phyloP scores from a whole-genome alignment of 2,888 invertebrate genomes.

The Caenorhabditis sulstoni region DNA sequence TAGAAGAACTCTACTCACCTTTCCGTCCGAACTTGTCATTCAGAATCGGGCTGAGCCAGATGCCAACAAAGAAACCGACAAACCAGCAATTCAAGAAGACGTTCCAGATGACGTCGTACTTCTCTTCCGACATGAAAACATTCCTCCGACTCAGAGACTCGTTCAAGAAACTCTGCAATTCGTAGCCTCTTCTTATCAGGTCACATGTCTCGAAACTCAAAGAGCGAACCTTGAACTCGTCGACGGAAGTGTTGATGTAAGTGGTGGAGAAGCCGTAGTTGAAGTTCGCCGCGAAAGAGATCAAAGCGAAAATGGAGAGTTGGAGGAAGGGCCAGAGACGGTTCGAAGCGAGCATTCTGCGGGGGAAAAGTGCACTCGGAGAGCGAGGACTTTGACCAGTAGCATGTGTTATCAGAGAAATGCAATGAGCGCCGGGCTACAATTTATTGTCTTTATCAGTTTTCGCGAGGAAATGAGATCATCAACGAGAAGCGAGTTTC shows the following conservation, averaged over 20 bases:
- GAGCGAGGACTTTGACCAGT: conserved; percentile 30
- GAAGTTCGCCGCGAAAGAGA: conserved; percentile 71
- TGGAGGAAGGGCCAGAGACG: conserved; percentile 33
- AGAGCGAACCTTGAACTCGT: conserved; percentile 66
- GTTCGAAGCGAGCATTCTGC: not conserved
- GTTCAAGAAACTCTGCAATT: conserved; percentile 58
- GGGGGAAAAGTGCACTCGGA: conserved; percentile 1
- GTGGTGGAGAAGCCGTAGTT: conserved; percentile 74
- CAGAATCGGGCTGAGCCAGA: conserved; percentile 72
- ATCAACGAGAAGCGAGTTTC: not conserved
- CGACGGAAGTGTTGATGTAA: conserved; percentile 74
- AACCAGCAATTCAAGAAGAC: conserved; percentile 75
- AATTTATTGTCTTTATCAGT: conserved; percentile 8
- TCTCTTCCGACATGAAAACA: conserved; percentile 57
- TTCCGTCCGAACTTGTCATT: conserved; percentile 74
- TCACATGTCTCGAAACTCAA: too few species aligned
- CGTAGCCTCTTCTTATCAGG: not conserved
- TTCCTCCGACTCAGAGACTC: conserved; percentile 49
- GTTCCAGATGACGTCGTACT: conserved; percentile 71
- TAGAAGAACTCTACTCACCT: conserved; percentile 40
- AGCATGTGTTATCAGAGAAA: conserved; percentile 13
- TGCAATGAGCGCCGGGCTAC: conserved; percentile 14
- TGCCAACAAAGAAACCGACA: conserved; percentile 73
- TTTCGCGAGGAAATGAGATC: not conserved
- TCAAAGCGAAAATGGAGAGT: conserved; percentile 53